Evolutionary conservation across 1,140 invertebrate species (phyloP).

Genomic region (Schlechtendalia chinensis): DNA sequence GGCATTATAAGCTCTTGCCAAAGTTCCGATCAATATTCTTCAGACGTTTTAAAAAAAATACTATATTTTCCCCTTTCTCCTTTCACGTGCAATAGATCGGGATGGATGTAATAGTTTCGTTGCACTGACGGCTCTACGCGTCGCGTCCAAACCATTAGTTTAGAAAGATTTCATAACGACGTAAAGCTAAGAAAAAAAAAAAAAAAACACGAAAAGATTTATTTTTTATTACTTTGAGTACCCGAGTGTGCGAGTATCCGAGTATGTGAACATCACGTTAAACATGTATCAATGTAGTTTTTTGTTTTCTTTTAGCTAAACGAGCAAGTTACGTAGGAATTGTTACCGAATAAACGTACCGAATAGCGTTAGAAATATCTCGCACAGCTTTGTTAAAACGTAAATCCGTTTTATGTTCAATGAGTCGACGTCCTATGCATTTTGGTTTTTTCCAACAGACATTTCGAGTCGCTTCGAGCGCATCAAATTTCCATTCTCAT

Average conservation of each 20-base stretch:
- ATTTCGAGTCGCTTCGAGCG: no score
- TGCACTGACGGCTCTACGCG: conserved; percentile 15
- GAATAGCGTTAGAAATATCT: no score
- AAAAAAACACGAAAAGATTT: background rate
- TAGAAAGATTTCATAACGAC: conserved; percentile 27
- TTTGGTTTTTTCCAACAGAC: no score
- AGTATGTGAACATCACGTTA: background rate
- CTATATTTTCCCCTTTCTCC: conserved; percentile 14
- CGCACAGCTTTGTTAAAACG: no score
- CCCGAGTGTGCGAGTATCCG: background rate
- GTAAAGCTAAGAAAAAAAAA: conserved; percentile 12
- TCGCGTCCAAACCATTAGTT: conserved; percentile 25
- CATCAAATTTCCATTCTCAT: no score
- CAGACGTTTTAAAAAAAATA: conserved; percentile 42
- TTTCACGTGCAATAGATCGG: background rate
- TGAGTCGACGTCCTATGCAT: no score
- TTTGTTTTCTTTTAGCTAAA: background rate
- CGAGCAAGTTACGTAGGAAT: background rate
- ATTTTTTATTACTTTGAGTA: conserved; percentile 18
- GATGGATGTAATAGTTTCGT: conserved; percentile 33
- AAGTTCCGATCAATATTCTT: conserved; percentile 45
- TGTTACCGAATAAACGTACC: no score
- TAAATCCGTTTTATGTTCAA: no score
- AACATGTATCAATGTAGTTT: background rate
- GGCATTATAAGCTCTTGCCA: conserved; percentile 48